phyloP scores from a whole-genome alignment of 2,888 invertebrate genomes.

The Campoplex capitator region DNA sequence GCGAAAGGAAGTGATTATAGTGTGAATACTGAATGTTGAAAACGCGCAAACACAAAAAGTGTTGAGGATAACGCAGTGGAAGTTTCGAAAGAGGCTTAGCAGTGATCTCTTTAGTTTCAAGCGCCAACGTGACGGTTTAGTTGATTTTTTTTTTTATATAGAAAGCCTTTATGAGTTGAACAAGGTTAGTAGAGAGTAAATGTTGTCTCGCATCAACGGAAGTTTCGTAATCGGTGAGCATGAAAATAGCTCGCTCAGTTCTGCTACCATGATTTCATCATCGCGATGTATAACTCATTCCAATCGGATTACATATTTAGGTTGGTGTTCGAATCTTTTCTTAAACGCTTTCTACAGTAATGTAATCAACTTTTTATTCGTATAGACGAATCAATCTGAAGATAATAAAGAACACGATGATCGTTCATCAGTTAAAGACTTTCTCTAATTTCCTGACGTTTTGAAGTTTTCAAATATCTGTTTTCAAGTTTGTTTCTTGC shows the following conservation, averaged over 20 bases:
- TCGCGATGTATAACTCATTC: neutral
- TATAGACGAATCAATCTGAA: no score
- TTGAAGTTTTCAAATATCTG: neutral
- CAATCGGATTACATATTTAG: neutral
- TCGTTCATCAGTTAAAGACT: neutral
- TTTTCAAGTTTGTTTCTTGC: neutral
- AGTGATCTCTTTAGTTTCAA: slow-evolving; percentile 12
- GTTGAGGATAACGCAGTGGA: slow-evolving; percentile 9
- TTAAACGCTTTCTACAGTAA: neutral
- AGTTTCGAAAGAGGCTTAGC: slow-evolving; percentile 14
- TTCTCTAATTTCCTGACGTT: neutral
- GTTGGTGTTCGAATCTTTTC: slow-evolving; percentile 12
- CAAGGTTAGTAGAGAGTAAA: neutral
- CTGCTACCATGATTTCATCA: neutral
- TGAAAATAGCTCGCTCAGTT: neutral
- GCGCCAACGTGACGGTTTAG: neutral
- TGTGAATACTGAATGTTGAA: slow-evolving; percentile 8
- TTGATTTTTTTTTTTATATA: neutral
- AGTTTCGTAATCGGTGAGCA: neutral
- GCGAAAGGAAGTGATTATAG: neutral
- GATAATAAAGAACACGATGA: no score
- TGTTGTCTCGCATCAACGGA: neutral
- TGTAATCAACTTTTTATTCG: neutral
- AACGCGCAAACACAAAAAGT: slow-evolving; percentile 29
- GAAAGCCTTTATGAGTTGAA: neutral